Base-by-base conservation (phyloP, 2,113 vertebrate genomes). In the Anseranas semipalmata region DNA sequence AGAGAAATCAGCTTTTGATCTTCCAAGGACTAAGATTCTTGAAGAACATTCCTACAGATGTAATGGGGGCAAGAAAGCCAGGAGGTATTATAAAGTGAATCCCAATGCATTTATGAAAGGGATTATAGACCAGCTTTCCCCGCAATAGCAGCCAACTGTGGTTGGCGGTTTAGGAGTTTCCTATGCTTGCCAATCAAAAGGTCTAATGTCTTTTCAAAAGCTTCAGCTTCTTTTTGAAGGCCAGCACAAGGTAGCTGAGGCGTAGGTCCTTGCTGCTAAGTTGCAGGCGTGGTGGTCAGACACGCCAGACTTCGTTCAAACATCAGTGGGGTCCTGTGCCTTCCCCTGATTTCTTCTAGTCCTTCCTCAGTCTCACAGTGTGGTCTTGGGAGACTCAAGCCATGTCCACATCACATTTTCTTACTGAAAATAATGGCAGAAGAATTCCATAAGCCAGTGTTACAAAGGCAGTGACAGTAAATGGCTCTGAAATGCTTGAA, bases 1-100 rank as follows among this genome's bases (percentile, higher is more conserved):
- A 84, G n/a, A 71, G 60, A 66, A 94, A 71, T 70, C 55, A 48
- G 10, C 19, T 85, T 91, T 48, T 71, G 43, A 81, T 37, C 60
- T 74, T 96, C 10, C 9, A 50, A 56, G 21, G 15, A 35, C 28
- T 37, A 27, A 37, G 28, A 32, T 78, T 87, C 62, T 74, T 71
- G 15, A 87, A 75, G 27, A 91, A 55, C 8, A 59, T 71, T 87
- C 25, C 68, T 80, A 39, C 28, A 83, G 48, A 53, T 1, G 15
- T 60, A 43, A 6, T 33, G 62, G 50, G 6, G 9, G 21, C 18
- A 62, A 93, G 73, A 77, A 77, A 87, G 20, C 17, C 46, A 66
- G 56, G n/a, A 66, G 20, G 33, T 33, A 28, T 87, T 67, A 45
- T 58, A 46, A 81, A 27, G 15, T 71, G 17, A 24, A 94, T 84